These are phyloP conservation scores for Platypus cylindrus DNA, from an alignment of 2,888 invertebrate genomes.

Conservation along the genomic window DNA sequence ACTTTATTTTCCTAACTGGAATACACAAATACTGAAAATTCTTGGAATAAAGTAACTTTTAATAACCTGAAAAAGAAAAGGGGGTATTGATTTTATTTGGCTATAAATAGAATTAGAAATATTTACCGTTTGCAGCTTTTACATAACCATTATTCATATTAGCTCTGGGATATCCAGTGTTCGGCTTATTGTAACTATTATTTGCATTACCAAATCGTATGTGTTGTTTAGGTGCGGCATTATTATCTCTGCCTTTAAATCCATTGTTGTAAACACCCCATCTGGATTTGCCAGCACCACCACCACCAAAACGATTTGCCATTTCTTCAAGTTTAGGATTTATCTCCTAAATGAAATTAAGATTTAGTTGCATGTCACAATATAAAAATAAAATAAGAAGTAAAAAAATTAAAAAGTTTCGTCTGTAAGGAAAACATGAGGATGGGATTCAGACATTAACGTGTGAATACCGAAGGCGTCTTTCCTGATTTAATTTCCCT, in stretches of 20 bases:
- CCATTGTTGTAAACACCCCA: slow-evolving; percentile 33
- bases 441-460: slow-evolving; percentile 60
- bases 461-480: slow-evolving; percentile 74
- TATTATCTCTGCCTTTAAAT: slow-evolving; percentile 18
- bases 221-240: slow-evolving; percentile 21
- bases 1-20: slow-evolving; percentile 3
- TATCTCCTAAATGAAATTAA: slow-evolving; percentile 60
- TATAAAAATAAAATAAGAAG: too few species aligned
- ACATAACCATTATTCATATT: slow-evolving; percentile 3
- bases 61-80: slow-evolving; percentile 1
- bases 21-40: slow-evolving; percentile 2
- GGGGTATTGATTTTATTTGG: too few species aligned
- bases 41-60: background rate
- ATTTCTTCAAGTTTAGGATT: slow-evolving; percentile 75
- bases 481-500: slow-evolving; percentile 55
- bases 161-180: slow-evolving; percentile 8
- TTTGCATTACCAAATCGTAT: slow-evolving; percentile 17
- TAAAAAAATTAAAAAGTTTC: slow-evolving; percentile 7
- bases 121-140: background rate
- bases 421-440: slow-evolving; percentile 39
- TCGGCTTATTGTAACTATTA: slow-evolving; percentile 8
- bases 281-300: slow-evolving; percentile 35
- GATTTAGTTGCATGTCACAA: too few species aligned
- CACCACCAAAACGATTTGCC: slow-evolving; percentile 50
- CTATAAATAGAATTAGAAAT: too few species aligned